phyloP scores from a whole-genome alignment of 1,140 invertebrate species.

The Teleopsis dalmanni region DNA sequence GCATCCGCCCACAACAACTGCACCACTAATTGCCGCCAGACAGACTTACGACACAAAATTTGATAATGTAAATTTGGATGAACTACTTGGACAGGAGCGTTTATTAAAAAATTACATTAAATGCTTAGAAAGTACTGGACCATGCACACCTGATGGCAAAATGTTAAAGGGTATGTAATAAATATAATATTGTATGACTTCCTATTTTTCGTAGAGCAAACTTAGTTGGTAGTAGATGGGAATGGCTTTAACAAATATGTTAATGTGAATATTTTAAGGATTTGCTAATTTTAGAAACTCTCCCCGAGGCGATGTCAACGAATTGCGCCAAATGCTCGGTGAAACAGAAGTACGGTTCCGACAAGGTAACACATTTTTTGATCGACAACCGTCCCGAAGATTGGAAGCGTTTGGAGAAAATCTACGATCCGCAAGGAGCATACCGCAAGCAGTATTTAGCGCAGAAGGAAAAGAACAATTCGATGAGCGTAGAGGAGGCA shows the following conservation, averaged over 20 bases:
- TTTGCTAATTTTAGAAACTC: constrained; percentile 44
- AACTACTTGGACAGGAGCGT: constrained; percentile 58
- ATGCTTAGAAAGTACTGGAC: constrained; percentile 57
- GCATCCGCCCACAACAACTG: constrained; percentile 25
- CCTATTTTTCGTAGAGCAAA: not conserved
- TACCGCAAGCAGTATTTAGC: constrained; percentile 43
- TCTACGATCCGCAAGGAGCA: constrained; percentile 54
- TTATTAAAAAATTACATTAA: constrained; percentile 58
- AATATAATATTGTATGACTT: not conserved
- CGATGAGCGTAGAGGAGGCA: too few species aligned
- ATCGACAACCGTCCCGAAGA: constrained; percentile 50
- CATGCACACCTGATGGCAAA: constrained; percentile 60
- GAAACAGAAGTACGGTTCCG: constrained; percentile 48
- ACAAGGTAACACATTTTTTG: constrained; percentile 48
- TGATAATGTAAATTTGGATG: constrained; percentile 61
- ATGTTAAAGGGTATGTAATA: constrained; percentile 52
- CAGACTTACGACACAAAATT: constrained; percentile 61
- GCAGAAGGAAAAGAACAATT: constrained; percentile 16
- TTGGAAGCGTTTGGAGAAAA: constrained; percentile 52
- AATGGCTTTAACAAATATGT: not conserved
- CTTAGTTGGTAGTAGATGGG: not conserved
- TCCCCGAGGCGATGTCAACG: constrained; percentile 56
- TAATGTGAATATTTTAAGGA: constrained; percentile 5
- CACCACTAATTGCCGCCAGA: constrained; percentile 8
- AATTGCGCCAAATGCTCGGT: constrained; percentile 56